These are phyloP conservation scores for Episyrphus balteatus DNA, from an alignment of 1,140 invertebrate species.

Conservation along the genomic window DNA sequence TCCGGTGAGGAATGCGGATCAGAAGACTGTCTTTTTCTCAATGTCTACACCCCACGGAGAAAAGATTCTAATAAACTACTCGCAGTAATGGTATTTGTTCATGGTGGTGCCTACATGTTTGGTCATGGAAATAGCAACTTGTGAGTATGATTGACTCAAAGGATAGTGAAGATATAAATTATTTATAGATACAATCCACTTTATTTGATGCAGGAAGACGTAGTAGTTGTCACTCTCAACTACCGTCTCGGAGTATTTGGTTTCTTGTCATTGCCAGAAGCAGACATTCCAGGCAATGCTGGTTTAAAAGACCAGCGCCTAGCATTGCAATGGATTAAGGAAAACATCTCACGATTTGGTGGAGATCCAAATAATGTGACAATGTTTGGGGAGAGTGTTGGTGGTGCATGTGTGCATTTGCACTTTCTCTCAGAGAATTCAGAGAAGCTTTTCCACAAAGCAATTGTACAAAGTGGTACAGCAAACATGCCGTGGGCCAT, in stretches of 20 bases:
- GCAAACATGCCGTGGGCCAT: constrained; percentile 27
- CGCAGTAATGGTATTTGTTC: constrained; percentile 44
- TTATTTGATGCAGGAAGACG: constrained; percentile 47
- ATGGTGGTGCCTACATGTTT: constrained; percentile 40
- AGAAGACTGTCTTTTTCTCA: constrained; percentile 37
- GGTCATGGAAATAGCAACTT: constrained; percentile 39
- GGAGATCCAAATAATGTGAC: constrained; percentile 47
- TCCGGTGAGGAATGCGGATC: not conserved
- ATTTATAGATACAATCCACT: constrained; percentile 22
- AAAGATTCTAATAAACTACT: constrained; percentile 11
- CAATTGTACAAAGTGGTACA: constrained; percentile 38
- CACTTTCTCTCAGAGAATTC: constrained; percentile 26
- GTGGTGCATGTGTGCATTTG: constrained; percentile 34
- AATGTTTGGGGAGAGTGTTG: constrained; percentile 42
- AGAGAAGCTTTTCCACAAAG: constrained; percentile 35
- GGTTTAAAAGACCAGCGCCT: constrained; percentile 43
- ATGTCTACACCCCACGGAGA: constrained; percentile 30
- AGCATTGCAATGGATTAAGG: constrained; percentile 46
- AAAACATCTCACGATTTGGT: constrained; percentile 49
- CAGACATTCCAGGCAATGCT: constrained; percentile 46
- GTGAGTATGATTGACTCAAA: constrained; percentile 6
- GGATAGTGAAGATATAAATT: not conserved
- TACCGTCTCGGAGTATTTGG: constrained; percentile 52
- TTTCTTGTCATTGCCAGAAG: constrained; percentile 39
- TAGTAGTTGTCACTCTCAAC: constrained; percentile 53